phyloP scores from a whole-genome alignment of 2,113 vertebrate species.

The Urocolius indicus region DNA sequence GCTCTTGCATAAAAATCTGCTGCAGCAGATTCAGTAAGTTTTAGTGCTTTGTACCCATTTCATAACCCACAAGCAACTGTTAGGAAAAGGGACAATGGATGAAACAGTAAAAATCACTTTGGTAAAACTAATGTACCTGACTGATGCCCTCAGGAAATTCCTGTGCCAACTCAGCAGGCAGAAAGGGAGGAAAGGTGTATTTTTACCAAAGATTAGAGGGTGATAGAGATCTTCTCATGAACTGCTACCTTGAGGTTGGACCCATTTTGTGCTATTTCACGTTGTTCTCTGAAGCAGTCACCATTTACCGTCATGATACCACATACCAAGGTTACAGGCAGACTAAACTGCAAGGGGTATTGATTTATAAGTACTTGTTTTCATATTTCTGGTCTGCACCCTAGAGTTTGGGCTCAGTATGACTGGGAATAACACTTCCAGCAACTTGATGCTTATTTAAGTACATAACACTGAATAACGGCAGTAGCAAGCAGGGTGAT shows the following conservation, averaged over 20 bases:
- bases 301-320: background rate
- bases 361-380: background rate
- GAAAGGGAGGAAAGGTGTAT: background rate
- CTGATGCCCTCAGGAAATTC: background rate
- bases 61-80: background rate
- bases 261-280: background rate
- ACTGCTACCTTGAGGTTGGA: background rate
- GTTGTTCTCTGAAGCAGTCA: background rate
- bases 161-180: background rate
- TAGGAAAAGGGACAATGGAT: background rate
- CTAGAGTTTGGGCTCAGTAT: background rate
- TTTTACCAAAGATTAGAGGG: background rate
- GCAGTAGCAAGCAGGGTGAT: conserved; percentile 70
- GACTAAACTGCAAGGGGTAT: background rate
- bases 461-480: background rate
- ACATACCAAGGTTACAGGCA: background rate
- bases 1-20: background rate
- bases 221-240: background rate
- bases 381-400: background rate
- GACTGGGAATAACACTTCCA: background rate
- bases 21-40: background rate
- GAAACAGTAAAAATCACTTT: background rate
- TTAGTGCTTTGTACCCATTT: background rate
- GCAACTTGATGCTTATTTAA: background rate
- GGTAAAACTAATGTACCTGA: background rate